Evolutionary conservation across 2,888 invertebrate genomes (phyloP).

Genomic region (Rotaria socialis): DNA sequence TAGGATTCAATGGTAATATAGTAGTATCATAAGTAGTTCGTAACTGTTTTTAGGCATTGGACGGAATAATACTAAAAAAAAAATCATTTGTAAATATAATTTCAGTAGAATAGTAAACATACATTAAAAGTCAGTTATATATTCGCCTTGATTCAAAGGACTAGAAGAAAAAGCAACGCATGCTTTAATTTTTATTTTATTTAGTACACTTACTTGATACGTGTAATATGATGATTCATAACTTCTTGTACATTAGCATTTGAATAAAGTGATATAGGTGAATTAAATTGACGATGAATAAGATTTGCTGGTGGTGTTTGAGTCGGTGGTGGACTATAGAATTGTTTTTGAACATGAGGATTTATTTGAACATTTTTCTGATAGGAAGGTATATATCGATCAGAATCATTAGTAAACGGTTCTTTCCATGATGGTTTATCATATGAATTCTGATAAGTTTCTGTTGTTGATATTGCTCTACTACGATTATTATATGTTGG

Average conservation of each 20-base stretch:
- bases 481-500: neutral
- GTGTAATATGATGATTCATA: constrained; percentile 22
- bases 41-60: neutral
- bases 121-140: constrained; percentile 7
- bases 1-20: neutral
- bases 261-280: constrained; percentile 28
- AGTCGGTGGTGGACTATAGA: neutral
- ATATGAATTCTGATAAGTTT: neutral
- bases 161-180: neutral
- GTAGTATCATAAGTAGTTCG: neutral
- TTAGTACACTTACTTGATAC: neutral
- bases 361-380: constrained; percentile 8
- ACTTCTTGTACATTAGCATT: constrained; percentile 17
- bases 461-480: neutral
- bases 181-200: neutral
- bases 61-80: neutral
- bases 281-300: constrained; percentile 30
- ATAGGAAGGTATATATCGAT: neutral
- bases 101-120: neutral
- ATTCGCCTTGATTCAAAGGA: neutral
- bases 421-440: neutral
- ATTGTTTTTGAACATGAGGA: neutral
- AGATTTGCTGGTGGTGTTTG: neutral
- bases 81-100: neutral
- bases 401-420: neutral